Base-by-base conservation (phyloP, 2,797 vertebrate genomes). In the Fringilla coelebs region DNA sequence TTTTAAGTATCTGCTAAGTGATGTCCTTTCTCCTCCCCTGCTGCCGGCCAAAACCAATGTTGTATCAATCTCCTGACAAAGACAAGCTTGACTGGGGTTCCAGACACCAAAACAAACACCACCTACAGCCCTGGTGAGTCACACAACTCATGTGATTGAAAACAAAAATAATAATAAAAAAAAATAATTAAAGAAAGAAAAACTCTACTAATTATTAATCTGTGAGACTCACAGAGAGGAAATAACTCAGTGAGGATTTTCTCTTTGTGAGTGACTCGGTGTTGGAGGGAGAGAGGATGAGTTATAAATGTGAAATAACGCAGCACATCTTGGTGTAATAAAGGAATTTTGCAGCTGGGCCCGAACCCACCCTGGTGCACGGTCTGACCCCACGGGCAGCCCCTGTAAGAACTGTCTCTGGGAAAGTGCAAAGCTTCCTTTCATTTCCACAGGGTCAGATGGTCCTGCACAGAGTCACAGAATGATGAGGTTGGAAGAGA, bases 1-100 rank as follows among this genome's bases (percentile, higher is more conserved):
- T 75, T 94, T 97, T 95, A 96, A 97, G 96, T 96, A 96, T 97
- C 94, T 97, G 96, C 80, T 97, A 96, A 97, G 94, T 96, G 96
- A 97, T 93, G 96, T 93, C 95, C 96, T 97, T 95, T 96, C 94
- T 96, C 93, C 89, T 91, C 46, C 66, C 85, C 17, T 67, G 80
- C 83, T 82, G 17, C 89, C 92, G 7, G 94, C 96, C 96, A 96
- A 97, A 96, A 84, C 94, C 94, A 71, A 90, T 4, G 17, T 93
- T 78, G 85, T 96, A 94, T 92, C 92, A 93, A 51, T 82, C 94
- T 84, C 88, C 85, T 48, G 88, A 93, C 94, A 96, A 93, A 97
- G 94, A 73, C 73, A 89, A 93, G 70, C 75, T 93, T 81, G 93
- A 93, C 7, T 90, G 63, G 73, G 77, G 41, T 67, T 88, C 70